Evolutionary conservation across 1,140 invertebrate species (phyloP), one percentile per base, ranked within the genome.

Genomic region (Temnothorax longispinosus): DNA sequence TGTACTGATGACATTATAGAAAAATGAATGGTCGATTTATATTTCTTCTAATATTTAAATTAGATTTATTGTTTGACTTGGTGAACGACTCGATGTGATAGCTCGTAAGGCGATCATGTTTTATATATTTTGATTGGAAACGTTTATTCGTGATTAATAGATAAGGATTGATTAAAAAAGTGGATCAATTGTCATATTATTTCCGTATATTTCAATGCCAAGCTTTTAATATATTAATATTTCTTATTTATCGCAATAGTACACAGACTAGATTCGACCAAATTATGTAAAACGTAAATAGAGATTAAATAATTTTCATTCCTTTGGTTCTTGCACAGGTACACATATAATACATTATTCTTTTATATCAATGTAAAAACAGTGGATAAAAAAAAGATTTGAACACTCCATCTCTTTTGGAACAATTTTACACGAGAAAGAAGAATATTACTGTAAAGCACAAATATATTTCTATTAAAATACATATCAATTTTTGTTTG

Each of bases 221-320:
- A 15, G 2, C 2, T 21, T 35, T 38, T 50, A 32, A 74, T 54
- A n/a, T 54, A 11, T 47, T 50, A 69, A 44, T 75, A 21, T 54
- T 38, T 38, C 2, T 18, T 58, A 41, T 50, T 41, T 6, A 41
- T 27, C 27, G 1, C 10, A 21, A 75, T 41, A 4, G 21, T 41
- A 6, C 6, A 21, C 10, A 74, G 71, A 54, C 50, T 74, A 76
- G 35, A 58, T 58, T 18, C 21, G 35, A 76, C 11, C 13, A 44
- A 76, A 58, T 76, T 76, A 21, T 21, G 15, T 18, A 75, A 75
- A 74, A 74, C 10, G 5, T 41, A 41, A 56, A 18, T 38, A 75
- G 35, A 41, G 0, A 58, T 44, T 58, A 58, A 58, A 44, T 76
- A 58, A 21, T 75, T 13, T 27, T 75, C n/a, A 0, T 41, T 44